These are phyloP conservation scores for Teinopalpus imperialis DNA, from an alignment of 2,888 invertebrate genomes.

Conservation along the genomic window DNA sequence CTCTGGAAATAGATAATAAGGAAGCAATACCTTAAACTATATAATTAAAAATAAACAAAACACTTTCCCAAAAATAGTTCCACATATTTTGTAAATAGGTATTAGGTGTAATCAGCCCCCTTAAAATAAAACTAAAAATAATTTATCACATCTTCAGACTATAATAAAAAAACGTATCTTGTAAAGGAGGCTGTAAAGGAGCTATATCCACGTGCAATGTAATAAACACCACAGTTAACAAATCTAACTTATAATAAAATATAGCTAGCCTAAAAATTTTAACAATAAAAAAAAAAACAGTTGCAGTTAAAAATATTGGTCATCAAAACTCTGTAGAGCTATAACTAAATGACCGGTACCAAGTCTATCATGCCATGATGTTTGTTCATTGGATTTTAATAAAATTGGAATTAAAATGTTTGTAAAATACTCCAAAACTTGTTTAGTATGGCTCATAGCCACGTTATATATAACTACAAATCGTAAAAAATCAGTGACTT, in stretches of 20 bases:
- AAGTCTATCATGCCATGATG: slow-evolving; percentile 76
- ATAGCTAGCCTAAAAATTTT: slow-evolving; percentile 81
- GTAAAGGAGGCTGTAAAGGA: slow-evolving; percentile 74
- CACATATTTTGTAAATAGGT: slow-evolving; percentile 16
- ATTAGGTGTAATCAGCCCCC: slow-evolving; percentile 39
- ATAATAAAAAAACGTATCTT: slow-evolving; percentile 62
- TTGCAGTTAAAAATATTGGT: slow-evolving; percentile 76
- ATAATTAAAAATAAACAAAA: slow-evolving; percentile 23
- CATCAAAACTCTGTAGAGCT: slow-evolving; percentile 79
- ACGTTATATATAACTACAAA: slow-evolving; percentile 61
- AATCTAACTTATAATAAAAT: slow-evolving; percentile 78
- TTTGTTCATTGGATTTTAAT: slow-evolving; percentile 65
- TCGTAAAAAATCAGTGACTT: slow-evolving; percentile 78
- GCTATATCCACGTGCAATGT: slow-evolving; percentile 74
- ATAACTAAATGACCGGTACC: slow-evolving; percentile 76
- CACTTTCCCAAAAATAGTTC: slow-evolving; percentile 22
- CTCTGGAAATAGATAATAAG: too few species aligned
- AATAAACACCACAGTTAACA: slow-evolving; percentile 78
- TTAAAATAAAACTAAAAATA: slow-evolving; percentile 62
- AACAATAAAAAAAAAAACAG: slow-evolving; percentile 75
- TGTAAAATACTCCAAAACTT: slow-evolving; percentile 80
- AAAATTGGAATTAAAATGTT: slow-evolving; percentile 69
- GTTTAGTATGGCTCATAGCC: slow-evolving; percentile 69
- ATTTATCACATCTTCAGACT: slow-evolving; percentile 79
- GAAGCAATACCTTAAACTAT: too few species aligned